These are phyloP conservation scores for Bombus pyrosoma DNA, from an alignment of 1,140 invertebrate genomes.

Conservation along the genomic window DNA sequence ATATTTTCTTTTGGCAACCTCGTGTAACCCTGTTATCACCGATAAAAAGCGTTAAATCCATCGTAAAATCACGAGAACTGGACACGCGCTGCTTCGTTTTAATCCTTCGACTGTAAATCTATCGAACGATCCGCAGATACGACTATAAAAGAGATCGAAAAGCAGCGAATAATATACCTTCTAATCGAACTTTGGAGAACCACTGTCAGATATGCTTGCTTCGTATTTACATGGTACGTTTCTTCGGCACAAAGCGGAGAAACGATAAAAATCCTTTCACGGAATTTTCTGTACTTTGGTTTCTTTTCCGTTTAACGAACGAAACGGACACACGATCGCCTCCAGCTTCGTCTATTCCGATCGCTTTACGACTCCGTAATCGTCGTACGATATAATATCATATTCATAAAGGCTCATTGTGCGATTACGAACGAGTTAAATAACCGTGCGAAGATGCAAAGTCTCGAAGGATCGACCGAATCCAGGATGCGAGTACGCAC, in stretches of 20 bases:
- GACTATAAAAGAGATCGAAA: no score
- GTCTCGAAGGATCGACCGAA: neutral
- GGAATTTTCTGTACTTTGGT: neutral
- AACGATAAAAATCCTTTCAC: neutral
- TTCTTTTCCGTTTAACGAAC: neutral
- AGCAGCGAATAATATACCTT: no score
- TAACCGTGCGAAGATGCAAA: neutral
- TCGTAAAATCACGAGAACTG: no score
- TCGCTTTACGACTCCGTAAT: neutral
- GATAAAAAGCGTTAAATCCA: no score
- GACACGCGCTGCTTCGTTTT: no score
- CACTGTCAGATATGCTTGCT: no score
- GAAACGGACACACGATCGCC: neutral
- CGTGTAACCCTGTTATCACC: no score
- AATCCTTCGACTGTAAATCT: no score
- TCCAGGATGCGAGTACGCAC: neutral
- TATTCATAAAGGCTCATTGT: neutral
- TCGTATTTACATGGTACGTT: neutral
- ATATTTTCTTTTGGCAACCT: no score
- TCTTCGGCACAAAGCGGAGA: neutral
- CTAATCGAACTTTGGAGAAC: no score
- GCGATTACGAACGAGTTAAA: neutral
- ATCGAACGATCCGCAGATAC: no score
- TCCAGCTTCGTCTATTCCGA: neutral
- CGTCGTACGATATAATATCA: neutral